phyloP scores from a whole-genome alignment of 2,888 invertebrate species.

The Melipona beecheii region DNA sequence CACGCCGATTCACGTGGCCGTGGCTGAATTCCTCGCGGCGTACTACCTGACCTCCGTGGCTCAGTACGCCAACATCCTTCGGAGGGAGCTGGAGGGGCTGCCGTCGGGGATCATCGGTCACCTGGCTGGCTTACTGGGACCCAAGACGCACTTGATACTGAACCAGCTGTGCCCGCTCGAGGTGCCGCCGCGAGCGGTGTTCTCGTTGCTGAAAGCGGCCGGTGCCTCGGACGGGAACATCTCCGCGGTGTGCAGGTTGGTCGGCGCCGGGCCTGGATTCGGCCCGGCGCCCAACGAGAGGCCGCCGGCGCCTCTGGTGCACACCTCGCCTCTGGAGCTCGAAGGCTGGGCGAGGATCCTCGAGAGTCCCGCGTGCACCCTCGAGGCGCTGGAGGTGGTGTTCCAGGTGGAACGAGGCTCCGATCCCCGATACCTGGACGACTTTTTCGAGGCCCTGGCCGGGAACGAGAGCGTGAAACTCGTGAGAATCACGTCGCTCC shows the following conservation, averaged over 20 bases:
- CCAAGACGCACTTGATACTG: constrained; percentile 85
- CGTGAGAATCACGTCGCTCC: constrained; percentile 85
- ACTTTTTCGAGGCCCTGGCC: constrained; percentile 85
- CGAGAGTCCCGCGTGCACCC: constrained; percentile 84
- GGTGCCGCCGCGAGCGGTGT: constrained; percentile 85
- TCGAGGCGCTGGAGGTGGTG: constrained; percentile 85
- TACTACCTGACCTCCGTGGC: constrained; percentile 86
- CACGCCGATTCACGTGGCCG: constrained; percentile 85
- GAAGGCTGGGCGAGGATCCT: constrained; percentile 86
- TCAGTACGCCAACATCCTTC: constrained; percentile 85
- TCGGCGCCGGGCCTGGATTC: constrained; percentile 84
- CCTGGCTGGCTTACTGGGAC: constrained; percentile 85
- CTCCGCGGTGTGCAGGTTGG: constrained; percentile 85
- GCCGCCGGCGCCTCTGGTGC: constrained; percentile 81
- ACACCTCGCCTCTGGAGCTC: constrained; percentile 84
- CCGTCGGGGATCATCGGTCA: constrained; percentile 84
- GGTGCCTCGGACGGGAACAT: constrained; percentile 85
- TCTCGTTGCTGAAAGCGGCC: constrained; percentile 85
- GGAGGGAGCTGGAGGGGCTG: constrained; percentile 85
- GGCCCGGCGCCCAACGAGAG: constrained; percentile 83
- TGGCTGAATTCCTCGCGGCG: constrained; percentile 86
- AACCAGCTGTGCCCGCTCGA: constrained; percentile 85
- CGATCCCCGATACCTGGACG: constrained; percentile 84
- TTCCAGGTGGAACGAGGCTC: constrained; percentile 84
- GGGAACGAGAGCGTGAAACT: constrained; percentile 85